Evolutionary conservation across 2,113 vertebrate genomes (phyloP).

Genomic region (Natator depressus): DNA sequence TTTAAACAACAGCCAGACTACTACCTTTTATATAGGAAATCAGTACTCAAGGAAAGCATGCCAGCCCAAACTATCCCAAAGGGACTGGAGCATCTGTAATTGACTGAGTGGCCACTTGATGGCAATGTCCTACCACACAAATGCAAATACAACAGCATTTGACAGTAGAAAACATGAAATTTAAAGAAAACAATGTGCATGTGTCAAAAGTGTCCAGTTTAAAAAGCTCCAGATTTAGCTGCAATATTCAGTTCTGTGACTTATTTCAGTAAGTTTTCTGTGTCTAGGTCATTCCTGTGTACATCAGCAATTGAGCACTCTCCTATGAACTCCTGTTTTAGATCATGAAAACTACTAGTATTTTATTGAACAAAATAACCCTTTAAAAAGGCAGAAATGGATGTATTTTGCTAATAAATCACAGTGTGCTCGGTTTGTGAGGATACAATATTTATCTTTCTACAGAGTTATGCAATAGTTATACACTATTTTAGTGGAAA

Average conservation of each 20-base stretch:
- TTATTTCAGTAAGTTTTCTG: not conserved
- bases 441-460: not conserved
- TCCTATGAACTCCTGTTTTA: accelerated
- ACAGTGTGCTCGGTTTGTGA: accelerated
- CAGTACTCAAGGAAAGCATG: not conserved
- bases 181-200: not conserved
- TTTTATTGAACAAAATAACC: not conserved
- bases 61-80: not conserved
- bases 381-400: not conserved
- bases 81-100: conserved; percentile 5
- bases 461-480: not conserved
- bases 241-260: not conserved
- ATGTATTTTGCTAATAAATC: not conserved
- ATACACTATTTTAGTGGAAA: accelerated
- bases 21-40: accelerated
- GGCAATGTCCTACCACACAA: conserved; percentile 63
- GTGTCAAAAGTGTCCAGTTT: not conserved
- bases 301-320: accelerated
- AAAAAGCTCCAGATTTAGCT: not conserved
- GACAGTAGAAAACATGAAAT: not conserved
- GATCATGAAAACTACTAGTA: accelerated
- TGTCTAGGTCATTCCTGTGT: accelerated
- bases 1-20: not conserved
- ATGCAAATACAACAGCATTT: conserved; percentile 18
- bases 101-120: conserved; percentile 57